Conservation (phyloP, 2,888 invertebrate species). For the Heliconius charithonia region DNA sequence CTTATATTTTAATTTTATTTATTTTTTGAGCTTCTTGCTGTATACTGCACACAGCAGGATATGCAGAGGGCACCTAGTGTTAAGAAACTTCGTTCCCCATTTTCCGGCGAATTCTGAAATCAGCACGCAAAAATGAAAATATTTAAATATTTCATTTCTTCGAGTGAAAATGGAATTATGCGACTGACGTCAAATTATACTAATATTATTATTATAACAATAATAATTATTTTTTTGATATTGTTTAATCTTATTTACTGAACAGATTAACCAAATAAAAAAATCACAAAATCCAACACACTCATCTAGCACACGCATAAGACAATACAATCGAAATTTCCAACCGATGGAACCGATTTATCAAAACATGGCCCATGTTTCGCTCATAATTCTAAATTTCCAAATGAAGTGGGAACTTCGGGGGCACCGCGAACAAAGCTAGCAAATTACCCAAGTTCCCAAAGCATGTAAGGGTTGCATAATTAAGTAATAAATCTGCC, state of each 20-base stretch:
- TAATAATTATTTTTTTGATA: background rate
- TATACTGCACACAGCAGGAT: too few relatives aligned
- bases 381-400: slow-evolving; percentile 44
- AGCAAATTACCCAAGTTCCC: slow-evolving; percentile 51
- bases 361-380: slow-evolving; percentile 40
- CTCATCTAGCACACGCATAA: background rate
- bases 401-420: slow-evolving; percentile 46
- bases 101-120: too few relatives aligned
- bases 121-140: too few relatives aligned
- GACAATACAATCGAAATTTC: slow-evolving; percentile 21
- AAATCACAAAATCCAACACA: background rate
- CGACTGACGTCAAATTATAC: too few relatives aligned
- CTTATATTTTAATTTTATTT: slow-evolving; percentile 2
- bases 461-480: slow-evolving; percentile 59
- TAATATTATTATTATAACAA: background rate
- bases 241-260: too few relatives aligned
- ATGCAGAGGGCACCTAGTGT: too few relatives aligned
- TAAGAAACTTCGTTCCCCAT: too few relatives aligned
- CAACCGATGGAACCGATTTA: slow-evolving; percentile 17
- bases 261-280: too few relatives aligned
- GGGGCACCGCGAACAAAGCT: slow-evolving; percentile 49
- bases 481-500: slow-evolving; percentile 74
- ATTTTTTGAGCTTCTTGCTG: background rate
- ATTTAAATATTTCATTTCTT: too few relatives aligned
- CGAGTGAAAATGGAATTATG: too few relatives aligned